Percentiles rank a stretch among this genome's conserved stretches.
Conservation (phyloP, 2,888 invertebrate species). For the Tholera decimalis region DNA sequence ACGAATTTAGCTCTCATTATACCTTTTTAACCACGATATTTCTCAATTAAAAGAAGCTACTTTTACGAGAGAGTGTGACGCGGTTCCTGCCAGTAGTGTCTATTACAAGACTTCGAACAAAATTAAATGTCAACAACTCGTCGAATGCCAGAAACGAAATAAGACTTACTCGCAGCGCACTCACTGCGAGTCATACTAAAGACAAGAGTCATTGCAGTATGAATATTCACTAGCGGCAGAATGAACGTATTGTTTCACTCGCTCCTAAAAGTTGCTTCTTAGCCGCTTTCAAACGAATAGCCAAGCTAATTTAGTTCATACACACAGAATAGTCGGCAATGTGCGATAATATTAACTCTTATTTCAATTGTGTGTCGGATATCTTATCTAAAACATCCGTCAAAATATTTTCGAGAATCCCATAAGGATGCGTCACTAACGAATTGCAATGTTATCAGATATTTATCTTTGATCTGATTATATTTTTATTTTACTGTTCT, state of each 20-base stretch:
- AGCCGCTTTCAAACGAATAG: not conserved
- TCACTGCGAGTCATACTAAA: too few relatives aligned
- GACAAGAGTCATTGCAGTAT: too few relatives aligned
- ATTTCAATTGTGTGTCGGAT: slow-evolving; percentile 5
- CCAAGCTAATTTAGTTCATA: not conserved
- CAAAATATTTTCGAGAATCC: slow-evolving; percentile 1
- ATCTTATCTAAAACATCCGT: slow-evolving; percentile 22
- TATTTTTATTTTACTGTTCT: slow-evolving; percentile 3
- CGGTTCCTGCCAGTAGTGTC: not conserved
- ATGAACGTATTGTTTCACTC: too few relatives aligned
- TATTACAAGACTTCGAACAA: too few relatives aligned
- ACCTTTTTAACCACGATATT: not conserved
- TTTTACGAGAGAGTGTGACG: not conserved
- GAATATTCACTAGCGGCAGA: too few relatives aligned
- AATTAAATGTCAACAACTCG: too few relatives aligned
- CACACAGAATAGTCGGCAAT: too few relatives aligned
- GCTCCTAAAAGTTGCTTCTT: too few relatives aligned
- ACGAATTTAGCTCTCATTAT: slow-evolving; percentile 56
- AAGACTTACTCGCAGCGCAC: too few relatives aligned
- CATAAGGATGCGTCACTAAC: slow-evolving; percentile 23
- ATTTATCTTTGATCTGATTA: slow-evolving; percentile 22
- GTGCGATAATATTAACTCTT: too few relatives aligned
- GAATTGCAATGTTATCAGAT: slow-evolving; percentile 23
- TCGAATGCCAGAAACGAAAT: too few relatives aligned
- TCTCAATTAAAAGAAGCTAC: not conserved